Conservation (phyloP, 2,888 invertebrate genomes). For the Xestoiulus laeticollis region DNA sequence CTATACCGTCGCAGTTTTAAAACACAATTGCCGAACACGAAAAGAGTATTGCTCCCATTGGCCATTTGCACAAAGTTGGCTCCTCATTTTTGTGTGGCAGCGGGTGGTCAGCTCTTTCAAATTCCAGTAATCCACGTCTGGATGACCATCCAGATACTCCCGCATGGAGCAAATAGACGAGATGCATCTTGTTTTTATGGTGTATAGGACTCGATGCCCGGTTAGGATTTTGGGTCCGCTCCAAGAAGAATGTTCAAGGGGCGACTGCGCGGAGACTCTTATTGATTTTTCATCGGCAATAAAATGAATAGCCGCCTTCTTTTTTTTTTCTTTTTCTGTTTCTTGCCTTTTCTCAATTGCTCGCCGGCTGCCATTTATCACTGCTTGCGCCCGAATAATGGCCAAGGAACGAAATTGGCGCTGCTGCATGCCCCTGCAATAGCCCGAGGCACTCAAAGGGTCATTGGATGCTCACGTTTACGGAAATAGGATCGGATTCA, state of each 20-base stretch:
- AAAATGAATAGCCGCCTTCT: neutral
- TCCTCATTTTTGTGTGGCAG: neutral
- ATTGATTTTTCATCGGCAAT: slow-evolving; percentile 26
- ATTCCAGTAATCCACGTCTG: slow-evolving; percentile 2
- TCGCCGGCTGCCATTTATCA: slow-evolving; percentile 3
- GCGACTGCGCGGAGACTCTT: neutral
- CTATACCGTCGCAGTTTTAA: too few relatives aligned
- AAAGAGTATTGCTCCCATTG: too few relatives aligned
- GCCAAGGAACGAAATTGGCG: slow-evolving; percentile 5
- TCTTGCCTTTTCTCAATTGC: neutral
- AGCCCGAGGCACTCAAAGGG: neutral
- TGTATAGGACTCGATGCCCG: neutral
- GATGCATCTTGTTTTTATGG: neutral
- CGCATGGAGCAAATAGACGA: neutral
- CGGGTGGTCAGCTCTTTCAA: slow-evolving; percentile 26
- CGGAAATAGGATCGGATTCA: neutral
- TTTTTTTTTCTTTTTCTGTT: neutral
- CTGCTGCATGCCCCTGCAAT: neutral
- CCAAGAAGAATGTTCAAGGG: neutral
- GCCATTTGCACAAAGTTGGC: too few relatives aligned
- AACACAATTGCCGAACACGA: too few relatives aligned
- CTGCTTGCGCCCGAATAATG: slow-evolving; percentile 12
- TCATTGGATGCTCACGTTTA: neutral
- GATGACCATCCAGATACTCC: slow-evolving; percentile 7
- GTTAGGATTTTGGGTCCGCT: neutral